Base-by-base conservation (phyloP, 2,888 invertebrate genomes). In the Eristalis arbustorum region DNA sequence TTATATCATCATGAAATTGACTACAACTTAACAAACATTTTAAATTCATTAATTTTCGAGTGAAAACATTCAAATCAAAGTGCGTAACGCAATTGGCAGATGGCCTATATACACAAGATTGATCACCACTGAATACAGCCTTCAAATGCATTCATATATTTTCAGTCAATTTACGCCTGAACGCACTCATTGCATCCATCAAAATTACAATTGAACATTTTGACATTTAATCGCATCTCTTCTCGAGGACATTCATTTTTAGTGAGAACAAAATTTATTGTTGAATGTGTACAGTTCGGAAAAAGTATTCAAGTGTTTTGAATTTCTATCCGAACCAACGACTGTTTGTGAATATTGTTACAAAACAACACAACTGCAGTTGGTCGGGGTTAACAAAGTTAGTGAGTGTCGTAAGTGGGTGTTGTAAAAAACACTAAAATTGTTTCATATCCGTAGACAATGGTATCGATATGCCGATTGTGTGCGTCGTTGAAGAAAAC, bases 401-500 rank as follows among this genome's bases (percentile, higher is more conserved):
- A 18, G n/a, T 49, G 18, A 18, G 49, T 49, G n/a, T 49, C 49
- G 8, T 18, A n/a, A 42, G 14, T 42, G 42, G 42, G 42, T 42
- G 42, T 42, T n/a, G 40, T 18, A 4, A 42, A 34, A 66, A 62
- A 23, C n/a, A 11, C 34, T 13, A 18, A 67, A 42, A 40, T 23
- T 49, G 8, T 8, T 22, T 22, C 3, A 25, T 31, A n/a, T 23
- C 2, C 34, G 14, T 2, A 23, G 4, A 18, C 59, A 37, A 89
- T 89, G 89, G 84, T 88, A 14, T 83, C 81, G 1, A 88, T 91
- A 28, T 91, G 91, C 67, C 90, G 91, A 13, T 85, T 91, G 40
- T 91, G 91, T 84, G 90, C 91, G 5, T 89, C 90, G 3, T 42
- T 91, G 5, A 90, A 89, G 37, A 90, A 90, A 88, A 64, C 68